Evolutionary conservation across 2,797 vertebrate species (phyloP), one percentile per base, ranked within the genome.

Genomic region (Spondyliosoma cantharus): DNA sequence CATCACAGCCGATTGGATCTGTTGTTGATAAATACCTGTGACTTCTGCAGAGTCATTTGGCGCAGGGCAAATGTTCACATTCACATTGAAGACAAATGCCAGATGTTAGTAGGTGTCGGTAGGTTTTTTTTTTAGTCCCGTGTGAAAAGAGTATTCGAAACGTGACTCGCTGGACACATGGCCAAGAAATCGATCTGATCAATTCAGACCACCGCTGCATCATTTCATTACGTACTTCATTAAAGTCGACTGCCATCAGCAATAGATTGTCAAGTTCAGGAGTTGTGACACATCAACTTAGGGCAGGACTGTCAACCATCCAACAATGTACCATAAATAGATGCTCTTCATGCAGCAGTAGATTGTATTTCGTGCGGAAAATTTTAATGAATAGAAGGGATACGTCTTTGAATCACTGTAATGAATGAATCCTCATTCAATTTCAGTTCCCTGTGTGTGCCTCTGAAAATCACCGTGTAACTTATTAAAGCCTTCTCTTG

Each of bases 401-500:
- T 49, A 32, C 45, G 24, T 57, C 43, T 62, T 57, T 62, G 7
- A 56, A 42, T 24, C 3, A 20, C 29, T 63, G 58, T 57, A 49
- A 60, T 69, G 29, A 81, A 48, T 60, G n/a, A 74, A 59, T 66
- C 52, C 37, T 65, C 64, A 32, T 58, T 81, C 60, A 66, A 45
- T 45, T 52, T 54, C 53, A 29, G 37, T 37, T 80, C n/a, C 32
- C 32, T 60, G 71, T 64, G 8, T 65, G 4, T 43, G 13, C 24
- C 43, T 15, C 53, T 50, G 52, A 24, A 67, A 83, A 65, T 82
- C 52, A 48, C 24, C 48, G 46, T 16, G 61, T 22, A 63, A 67
- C 17, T 62, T 7, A 46, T 77, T 82, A 57, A 25, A 50, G 63
- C 77, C 62, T 82, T 65, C 65, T 48, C 58, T 79, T 37, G 48